Evolutionary conservation across 2,113 vertebrate genomes (phyloP), one percentile per base, ranked within the genome.

Genomic region (Cyphomyrus discorhynchus): DNA sequence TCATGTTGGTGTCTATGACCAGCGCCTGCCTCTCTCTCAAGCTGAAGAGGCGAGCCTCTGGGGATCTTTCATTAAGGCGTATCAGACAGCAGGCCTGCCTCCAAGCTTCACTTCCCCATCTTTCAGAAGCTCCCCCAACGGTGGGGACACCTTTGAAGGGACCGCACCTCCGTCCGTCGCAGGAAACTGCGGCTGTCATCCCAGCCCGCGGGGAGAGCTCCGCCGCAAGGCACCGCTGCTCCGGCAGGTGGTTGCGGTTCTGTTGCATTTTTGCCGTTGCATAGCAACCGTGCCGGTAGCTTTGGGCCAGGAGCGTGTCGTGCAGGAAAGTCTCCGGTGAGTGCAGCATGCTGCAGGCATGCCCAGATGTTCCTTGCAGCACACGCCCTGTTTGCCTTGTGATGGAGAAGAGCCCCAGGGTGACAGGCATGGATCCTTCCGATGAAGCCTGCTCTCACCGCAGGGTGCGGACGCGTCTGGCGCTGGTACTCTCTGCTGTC

Each of bases 311-410:
- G 27, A 50, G 49, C 5, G 27, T 9, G 56, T 62, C 56, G 24
- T 21, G 39, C 27, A 17, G 31, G 85, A 50, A 50, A 86, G 83
- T 27, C 85, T 45, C 82, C n/a, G 88, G n/a, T 31, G 21, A 10
- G 31, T 47, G 58, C 45, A 47, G 62, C 70, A 17, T 62, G 35
- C 39, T 85, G 77, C 31, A 84, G 56, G 52, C 82, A 62, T 83
- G 88, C 21, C 35, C 35, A 84, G 87, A 88, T 88, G 87, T 88
- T 88, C 87, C n/a, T 17, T 27, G 58, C 87, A 58, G 39, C 13
- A 45, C 50, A 58, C 53, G 11, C 31, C 86, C 83, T 9, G 35
- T 89, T 52, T 82, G 31, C 53, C 70, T n/a, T 47, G 88, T 27
- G 52, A 53, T 11, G 35, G 52, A 47, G 49, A 58, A 84, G 35